These are phyloP conservation scores for Drosophila navojoa DNA, from an alignment of 1,140 invertebrate species.

Conservation along the genomic window DNA sequence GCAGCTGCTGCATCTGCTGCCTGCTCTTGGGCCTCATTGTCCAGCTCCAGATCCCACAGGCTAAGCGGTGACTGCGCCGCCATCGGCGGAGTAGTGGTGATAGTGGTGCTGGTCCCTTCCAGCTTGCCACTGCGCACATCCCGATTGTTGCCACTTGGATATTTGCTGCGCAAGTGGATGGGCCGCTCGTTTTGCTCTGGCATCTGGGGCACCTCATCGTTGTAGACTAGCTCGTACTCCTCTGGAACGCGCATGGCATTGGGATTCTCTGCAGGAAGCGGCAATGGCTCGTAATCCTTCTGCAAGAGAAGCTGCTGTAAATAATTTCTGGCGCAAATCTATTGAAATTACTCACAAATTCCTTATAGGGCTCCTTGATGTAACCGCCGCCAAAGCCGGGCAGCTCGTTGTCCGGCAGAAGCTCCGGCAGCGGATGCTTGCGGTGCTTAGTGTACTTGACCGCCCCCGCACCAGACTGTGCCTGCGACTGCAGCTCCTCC, in stretches of 20 bases:
- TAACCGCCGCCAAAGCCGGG: constrained; percentile 48
- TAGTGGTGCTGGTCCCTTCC: constrained; percentile 28
- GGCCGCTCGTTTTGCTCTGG: constrained; percentile 68
- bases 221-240: constrained; percentile 70
- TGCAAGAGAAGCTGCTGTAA: constrained; percentile 1
- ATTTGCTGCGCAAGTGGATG: constrained; percentile 76
- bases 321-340: neutral
- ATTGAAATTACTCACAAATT: constrained; percentile 53
- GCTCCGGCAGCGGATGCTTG: constrained; percentile 62
- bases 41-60: constrained; percentile 81
- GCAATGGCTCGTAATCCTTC: constrained; percentile 63
- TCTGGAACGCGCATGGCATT: constrained; percentile 61
- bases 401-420: constrained; percentile 66
- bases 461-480: neutral
- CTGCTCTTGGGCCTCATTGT: constrained; percentile 74
- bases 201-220: constrained; percentile 62
- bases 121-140: constrained; percentile 74
- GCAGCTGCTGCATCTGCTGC: constrained; percentile 33
- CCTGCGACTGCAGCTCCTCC: constrained; percentile 11
- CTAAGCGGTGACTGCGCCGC: constrained; percentile 64
- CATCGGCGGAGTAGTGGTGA: constrained; percentile 51
- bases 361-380: constrained; percentile 61
- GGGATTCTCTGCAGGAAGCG: constrained; percentile 40
- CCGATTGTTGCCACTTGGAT: constrained; percentile 68
- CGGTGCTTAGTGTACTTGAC: constrained; percentile 54